Conservation (phyloP, 2,888 invertebrate species). For the Xanthia togata region DNA sequence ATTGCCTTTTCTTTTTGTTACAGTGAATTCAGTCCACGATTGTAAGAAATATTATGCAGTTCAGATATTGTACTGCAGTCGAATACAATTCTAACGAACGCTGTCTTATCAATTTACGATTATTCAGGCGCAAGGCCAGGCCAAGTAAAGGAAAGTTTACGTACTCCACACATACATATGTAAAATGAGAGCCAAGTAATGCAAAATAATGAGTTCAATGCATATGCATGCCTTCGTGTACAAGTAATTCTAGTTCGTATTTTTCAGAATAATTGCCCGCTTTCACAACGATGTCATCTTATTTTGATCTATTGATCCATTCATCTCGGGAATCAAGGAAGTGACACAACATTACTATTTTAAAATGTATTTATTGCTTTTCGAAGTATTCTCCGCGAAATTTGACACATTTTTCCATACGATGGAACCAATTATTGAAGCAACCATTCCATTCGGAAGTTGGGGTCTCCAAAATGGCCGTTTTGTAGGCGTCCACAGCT, state of each 20-base stretch:
- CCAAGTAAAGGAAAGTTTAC: constrained; percentile 62
- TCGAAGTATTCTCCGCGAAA: too few species aligned
- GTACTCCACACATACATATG: constrained; percentile 53
- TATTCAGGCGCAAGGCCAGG: constrained; percentile 63
- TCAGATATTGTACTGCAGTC: constrained; percentile 19
- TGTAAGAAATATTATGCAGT: constrained; percentile 4
- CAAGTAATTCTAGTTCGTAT: constrained; percentile 49
- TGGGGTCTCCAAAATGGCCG: too few species aligned
- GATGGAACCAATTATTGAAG: too few species aligned
- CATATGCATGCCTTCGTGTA: constrained; percentile 42
- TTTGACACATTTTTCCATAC: too few species aligned
- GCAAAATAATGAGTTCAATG: constrained; percentile 56
- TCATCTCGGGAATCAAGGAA: too few species aligned
- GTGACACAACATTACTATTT: too few species aligned
- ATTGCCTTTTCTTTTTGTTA: constrained; percentile 13
- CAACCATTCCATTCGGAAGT: too few species aligned
- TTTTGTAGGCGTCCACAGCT: too few species aligned
- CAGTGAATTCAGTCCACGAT: constrained; percentile 21
- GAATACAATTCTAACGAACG: constrained; percentile 40
- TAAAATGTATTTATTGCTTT: too few species aligned
- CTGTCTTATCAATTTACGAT: constrained; percentile 56
- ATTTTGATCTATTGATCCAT: constrained; percentile 35
- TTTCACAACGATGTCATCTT: constrained; percentile 38
- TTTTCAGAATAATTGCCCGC: constrained; percentile 46
- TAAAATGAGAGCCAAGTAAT: constrained; percentile 46